Percentiles rank a stretch among this genome's conserved stretches.
These are phyloP conservation scores for Plebejus anna DNA, from an alignment of 2,888 invertebrate genomes.

Conservation along the genomic window DNA sequence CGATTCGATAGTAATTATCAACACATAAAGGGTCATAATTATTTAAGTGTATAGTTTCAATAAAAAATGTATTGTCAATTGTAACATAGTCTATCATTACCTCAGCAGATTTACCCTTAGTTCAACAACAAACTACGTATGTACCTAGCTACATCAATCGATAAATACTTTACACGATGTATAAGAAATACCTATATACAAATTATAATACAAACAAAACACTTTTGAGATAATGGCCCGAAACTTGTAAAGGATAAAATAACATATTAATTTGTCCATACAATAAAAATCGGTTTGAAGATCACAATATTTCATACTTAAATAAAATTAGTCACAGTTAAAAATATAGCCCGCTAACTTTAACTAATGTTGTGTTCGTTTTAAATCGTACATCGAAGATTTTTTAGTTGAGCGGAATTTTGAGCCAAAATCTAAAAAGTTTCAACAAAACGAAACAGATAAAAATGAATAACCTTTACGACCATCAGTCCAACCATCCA, in stretches of 20 bases:
- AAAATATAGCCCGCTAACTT: neutral
- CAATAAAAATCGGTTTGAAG: neutral
- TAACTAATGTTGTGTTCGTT: neutral
- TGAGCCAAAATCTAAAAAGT: slow-evolving; percentile 13
- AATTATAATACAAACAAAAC: slow-evolving; percentile 24
- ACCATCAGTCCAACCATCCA: neutral
- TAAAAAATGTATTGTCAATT: slow-evolving; percentile 28
- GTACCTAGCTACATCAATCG: slow-evolving; percentile 12
- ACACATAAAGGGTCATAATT: neutral
- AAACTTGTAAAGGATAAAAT: neutral
- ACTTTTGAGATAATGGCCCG: slow-evolving; percentile 16
- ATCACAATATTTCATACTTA: neutral
- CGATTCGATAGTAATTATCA: neutral
- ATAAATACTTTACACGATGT: slow-evolving; percentile 24
- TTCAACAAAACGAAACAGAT: neutral
- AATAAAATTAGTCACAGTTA: neutral
- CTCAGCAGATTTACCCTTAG: slow-evolving; percentile 15
- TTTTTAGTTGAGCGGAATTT: neutral
- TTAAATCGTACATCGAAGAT: neutral
- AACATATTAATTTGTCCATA: neutral
- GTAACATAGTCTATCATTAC: slow-evolving; percentile 27
- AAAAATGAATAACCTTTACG: neutral
- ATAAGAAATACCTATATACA: slow-evolving; percentile 25
- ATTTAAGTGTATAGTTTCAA: slow-evolving; percentile 25
- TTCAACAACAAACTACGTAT: slow-evolving; percentile 21